Conservation (phyloP, 2,113 vertebrate species). For the Megalops atlanticus region DNA sequence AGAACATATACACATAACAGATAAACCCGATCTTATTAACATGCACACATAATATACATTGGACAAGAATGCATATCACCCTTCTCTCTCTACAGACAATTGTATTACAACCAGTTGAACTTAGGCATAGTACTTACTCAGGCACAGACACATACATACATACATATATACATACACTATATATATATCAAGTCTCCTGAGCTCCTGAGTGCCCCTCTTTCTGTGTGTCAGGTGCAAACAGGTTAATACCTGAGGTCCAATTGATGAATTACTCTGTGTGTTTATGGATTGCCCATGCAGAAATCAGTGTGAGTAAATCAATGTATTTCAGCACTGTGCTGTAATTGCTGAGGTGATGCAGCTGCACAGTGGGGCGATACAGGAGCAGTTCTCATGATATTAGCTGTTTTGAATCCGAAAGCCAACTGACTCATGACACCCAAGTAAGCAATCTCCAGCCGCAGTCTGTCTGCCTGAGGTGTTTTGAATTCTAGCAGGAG, state of each 20-base stretch:
- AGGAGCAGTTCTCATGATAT: background rate
- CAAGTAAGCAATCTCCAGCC: background rate
- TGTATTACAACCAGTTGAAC: no score
- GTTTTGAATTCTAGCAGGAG: slow-evolving; percentile 4
- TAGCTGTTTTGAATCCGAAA: slow-evolving; percentile 12
- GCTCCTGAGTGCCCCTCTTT: background rate
- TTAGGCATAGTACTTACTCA: no score
- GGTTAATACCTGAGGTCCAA: slow-evolving; percentile 47
- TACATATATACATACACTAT: no score
- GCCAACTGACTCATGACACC: background rate
- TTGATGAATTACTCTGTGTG: slow-evolving; percentile 46
- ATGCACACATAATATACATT: no score
- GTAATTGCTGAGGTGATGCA: slow-evolving; percentile 30
- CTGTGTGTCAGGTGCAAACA: slow-evolving; percentile 27
- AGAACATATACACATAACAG: no score
- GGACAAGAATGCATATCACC: no score
- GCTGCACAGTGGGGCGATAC: background rate
- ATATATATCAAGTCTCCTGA: background rate
- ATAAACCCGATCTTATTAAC: no score
- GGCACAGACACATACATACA: no score
- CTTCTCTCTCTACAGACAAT: no score
- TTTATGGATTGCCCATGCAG: slow-evolving; percentile 49
- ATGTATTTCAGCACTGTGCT: slow-evolving; percentile 21
- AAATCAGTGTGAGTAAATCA: slow-evolving; percentile 37
- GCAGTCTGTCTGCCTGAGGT: background rate